These are phyloP conservation scores for Metopolophium dirhodum DNA, from an alignment of 1,140 invertebrate species.

Conservation along the genomic window DNA sequence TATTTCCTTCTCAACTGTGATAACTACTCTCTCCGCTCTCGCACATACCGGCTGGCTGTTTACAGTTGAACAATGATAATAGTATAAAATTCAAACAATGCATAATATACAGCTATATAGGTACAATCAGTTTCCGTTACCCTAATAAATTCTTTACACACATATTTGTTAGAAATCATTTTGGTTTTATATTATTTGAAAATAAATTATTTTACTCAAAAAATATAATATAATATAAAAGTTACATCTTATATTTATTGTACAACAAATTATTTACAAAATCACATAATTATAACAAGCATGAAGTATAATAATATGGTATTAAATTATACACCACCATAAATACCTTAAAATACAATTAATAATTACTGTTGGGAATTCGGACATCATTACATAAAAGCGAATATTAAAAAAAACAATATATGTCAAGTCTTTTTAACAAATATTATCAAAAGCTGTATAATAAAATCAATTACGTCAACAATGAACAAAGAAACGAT, in stretches of 20 bases:
- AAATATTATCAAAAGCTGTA: neutral
- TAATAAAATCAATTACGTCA: neutral
- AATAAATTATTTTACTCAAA: neutral
- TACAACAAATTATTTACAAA: slow-evolving; percentile 43
- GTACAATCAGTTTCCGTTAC: neutral
- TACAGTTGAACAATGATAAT: neutral
- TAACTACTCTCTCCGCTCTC: neutral
- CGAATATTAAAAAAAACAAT: neutral
- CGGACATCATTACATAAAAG: neutral
- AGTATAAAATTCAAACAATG: neutral
- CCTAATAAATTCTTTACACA: neutral
- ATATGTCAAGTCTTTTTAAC: neutral
- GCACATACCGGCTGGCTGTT: neutral
- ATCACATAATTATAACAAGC: neutral
- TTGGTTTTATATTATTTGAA: neutral
- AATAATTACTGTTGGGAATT: neutral
- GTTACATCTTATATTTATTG: neutral
- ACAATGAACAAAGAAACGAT: neutral
- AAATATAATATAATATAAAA: neutral
- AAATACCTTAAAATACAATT: slow-evolving; percentile 9
- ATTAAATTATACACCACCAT: slow-evolving; percentile 20
- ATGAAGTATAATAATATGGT: neutral
- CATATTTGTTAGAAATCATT: neutral
- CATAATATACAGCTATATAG: neutral
- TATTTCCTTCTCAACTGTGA: neutral